Percentiles rank a stretch among this genome's conserved stretches.
Evolutionary conservation across 2,797 vertebrate genomes (phyloP).

Genomic region (Lepus townsendii): DNA sequence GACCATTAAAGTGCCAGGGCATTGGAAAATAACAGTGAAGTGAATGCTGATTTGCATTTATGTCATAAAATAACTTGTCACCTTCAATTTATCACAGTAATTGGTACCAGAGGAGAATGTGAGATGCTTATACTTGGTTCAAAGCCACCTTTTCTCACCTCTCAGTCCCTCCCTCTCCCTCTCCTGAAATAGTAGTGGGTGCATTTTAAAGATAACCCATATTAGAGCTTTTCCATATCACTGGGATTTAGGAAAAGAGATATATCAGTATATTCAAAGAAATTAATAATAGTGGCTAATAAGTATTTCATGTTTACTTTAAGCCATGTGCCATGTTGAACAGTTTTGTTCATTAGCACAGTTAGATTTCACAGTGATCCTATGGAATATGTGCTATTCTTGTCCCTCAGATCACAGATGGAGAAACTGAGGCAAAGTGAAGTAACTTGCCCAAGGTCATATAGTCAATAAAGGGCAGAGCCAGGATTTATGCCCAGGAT

Average conservation of each 20-base stretch:
- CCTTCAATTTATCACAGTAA: conserved; percentile 79
- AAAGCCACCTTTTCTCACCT: conserved; percentile 77
- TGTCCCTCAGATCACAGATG: neutral
- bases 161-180: conserved; percentile 15
- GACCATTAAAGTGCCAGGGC: conserved; percentile 84
- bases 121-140: conserved; percentile 70
- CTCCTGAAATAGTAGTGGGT: conserved; percentile 37
- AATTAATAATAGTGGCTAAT: neutral
- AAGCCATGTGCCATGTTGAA: neutral
- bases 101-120: conserved; percentile 82
- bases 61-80: conserved; percentile 81
- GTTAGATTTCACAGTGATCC: neutral
- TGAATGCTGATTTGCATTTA: conserved; percentile 85
- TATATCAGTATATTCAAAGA: neutral
- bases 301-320: neutral
- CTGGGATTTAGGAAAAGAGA: conserved; percentile 16
- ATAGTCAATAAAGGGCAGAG: neutral
- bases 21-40: conserved; percentile 84
- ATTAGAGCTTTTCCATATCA: neutral
- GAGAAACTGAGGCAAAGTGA: conserved; percentile 59
- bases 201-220: conserved; percentile 10
- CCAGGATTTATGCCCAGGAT: neutral
- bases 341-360: neutral
- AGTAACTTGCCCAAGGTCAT: conserved; percentile 5
- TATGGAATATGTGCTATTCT: neutral